A percentile compares a stretch with the other conserved stretches of the same genome.
Evolutionary conservation across 2,113 vertebrate genomes (phyloP).

Genomic region (Datnioides undecimradiatus): DNA sequence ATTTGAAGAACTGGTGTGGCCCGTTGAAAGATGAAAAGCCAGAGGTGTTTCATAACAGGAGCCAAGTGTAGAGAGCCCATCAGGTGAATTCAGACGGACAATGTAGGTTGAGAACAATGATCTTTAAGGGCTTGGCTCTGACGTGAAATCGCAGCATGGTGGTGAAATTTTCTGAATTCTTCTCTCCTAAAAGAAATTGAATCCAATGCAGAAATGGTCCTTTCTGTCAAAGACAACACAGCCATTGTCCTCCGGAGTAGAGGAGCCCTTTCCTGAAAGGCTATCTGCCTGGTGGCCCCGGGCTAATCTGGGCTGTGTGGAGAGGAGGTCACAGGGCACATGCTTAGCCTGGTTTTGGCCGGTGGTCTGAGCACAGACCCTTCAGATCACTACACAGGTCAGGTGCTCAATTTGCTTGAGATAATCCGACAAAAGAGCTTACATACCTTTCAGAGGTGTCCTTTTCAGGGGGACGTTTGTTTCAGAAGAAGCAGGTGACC

Average conservation of each 20-base stretch:
- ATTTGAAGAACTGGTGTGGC: background rate
- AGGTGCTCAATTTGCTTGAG: slow-evolving; percentile 69
- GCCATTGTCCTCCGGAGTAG: slow-evolving; percentile 75
- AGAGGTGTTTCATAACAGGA: background rate
- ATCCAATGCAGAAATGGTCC: slow-evolving; percentile 71
- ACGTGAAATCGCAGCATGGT: slow-evolving; percentile 47
- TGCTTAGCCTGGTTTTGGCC: slow-evolving; percentile 65
- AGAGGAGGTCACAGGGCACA: slow-evolving; percentile 74
- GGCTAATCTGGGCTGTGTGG: slow-evolving; percentile 61
- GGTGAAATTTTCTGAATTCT: slow-evolving; percentile 66
- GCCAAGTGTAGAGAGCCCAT: background rate
- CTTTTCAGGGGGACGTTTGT: background rate
- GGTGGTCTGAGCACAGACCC: slow-evolving; percentile 60
- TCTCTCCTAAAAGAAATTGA: slow-evolving; percentile 66
- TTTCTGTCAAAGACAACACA: slow-evolving; percentile 76
- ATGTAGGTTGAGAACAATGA: background rate
- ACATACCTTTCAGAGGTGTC: slow-evolving; percentile 3
- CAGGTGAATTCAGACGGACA: slow-evolving; percentile 2
- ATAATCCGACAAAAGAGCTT: slow-evolving; percentile 50
- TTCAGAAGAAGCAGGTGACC: background rate
- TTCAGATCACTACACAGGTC: slow-evolving; percentile 57
- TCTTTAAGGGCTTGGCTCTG: slow-evolving; percentile 21
- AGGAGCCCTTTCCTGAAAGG: slow-evolving; percentile 69
- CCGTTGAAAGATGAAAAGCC: slow-evolving; percentile 1
- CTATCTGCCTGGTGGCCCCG: slow-evolving; percentile 72